Conservation (phyloP, 2,113 vertebrate genomes). For the Tyrannus savana region DNA sequence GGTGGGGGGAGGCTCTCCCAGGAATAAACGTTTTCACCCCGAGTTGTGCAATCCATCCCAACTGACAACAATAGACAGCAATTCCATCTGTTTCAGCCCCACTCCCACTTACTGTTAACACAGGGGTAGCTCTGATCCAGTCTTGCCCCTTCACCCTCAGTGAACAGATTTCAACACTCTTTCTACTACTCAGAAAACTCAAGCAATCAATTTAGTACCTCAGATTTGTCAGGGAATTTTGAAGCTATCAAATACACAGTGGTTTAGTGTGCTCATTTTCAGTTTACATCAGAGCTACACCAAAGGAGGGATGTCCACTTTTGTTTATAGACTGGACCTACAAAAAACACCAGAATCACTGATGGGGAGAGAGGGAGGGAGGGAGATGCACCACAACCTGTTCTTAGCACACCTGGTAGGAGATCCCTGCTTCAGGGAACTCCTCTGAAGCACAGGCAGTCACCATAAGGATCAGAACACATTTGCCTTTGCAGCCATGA, state of each 20-base stretch:
- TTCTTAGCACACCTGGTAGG: neutral
- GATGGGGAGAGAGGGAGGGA: neutral
- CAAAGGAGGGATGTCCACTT: neutral
- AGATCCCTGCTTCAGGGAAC: neutral
- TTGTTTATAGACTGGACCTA: neutral
- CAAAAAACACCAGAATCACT: neutral
- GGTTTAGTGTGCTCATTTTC: neutral
- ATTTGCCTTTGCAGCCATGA: neutral
- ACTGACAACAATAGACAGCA: neutral
- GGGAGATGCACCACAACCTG: neutral
- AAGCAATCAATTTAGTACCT: neutral
- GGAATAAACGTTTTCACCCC: neutral
- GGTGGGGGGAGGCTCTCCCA: neutral
- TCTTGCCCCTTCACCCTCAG: neutral
- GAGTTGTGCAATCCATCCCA: neutral
- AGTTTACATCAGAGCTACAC: neutral
- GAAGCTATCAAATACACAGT: neutral
- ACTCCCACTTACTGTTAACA: neutral
- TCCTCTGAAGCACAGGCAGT: neutral
- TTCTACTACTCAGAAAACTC: neutral
- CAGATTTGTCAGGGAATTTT: neutral
- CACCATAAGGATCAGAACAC: neutral
- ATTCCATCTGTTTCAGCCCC: neutral
- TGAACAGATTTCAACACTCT: neutral
- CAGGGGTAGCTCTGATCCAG: neutral